Conservation (phyloP, 92 coral and sea anemone genomes). For the Epizoanthus ramosus region DNA sequence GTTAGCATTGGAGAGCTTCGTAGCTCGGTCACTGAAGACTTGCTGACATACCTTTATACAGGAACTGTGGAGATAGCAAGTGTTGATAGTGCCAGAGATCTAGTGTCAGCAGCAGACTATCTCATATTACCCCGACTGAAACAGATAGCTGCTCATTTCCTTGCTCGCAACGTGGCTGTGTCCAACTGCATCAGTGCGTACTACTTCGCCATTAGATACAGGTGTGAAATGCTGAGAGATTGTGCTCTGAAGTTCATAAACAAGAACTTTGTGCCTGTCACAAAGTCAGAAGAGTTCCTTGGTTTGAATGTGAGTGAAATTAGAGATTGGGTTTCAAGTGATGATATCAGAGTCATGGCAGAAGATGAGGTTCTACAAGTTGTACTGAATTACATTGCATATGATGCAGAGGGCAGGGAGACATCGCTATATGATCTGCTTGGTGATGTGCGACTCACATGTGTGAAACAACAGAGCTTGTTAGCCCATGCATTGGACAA, state of each 20-base stretch:
- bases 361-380: slow-evolving; percentile 77
- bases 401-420: slow-evolving; percentile 62
- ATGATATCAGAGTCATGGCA: slow-evolving; percentile 81
- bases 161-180: slow-evolving; percentile 62
- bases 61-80: slow-evolving; percentile 55
- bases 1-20: slow-evolving; percentile 64
- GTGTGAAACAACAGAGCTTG: slow-evolving; percentile 67
- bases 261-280: slow-evolving; percentile 70
- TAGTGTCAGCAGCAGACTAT: slow-evolving; percentile 76
- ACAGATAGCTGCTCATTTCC: slow-evolving; percentile 64
- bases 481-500: slow-evolving; percentile 59
- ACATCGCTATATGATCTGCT: slow-evolving; percentile 69
- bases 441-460: slow-evolving; percentile 65
- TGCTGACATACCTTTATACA: slow-evolving; percentile 68
- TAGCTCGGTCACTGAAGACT: slow-evolving; percentile 62
- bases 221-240: slow-evolving; percentile 63
- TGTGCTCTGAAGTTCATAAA: slow-evolving; percentile 66
- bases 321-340: slow-evolving; percentile 79
- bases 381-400: slow-evolving; percentile 70
- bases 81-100: slow-evolving; percentile 58
- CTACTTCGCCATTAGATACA: slow-evolving; percentile 77
- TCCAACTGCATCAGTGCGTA: slow-evolving; percentile 76
- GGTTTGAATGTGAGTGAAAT: slow-evolving; percentile 71
- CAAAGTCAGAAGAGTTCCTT: slow-evolving; percentile 71
- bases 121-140: slow-evolving; percentile 67